Evolutionary conservation across 2,113 vertebrate species (phyloP).

Genomic region (Mormyrus iriodes): DNA sequence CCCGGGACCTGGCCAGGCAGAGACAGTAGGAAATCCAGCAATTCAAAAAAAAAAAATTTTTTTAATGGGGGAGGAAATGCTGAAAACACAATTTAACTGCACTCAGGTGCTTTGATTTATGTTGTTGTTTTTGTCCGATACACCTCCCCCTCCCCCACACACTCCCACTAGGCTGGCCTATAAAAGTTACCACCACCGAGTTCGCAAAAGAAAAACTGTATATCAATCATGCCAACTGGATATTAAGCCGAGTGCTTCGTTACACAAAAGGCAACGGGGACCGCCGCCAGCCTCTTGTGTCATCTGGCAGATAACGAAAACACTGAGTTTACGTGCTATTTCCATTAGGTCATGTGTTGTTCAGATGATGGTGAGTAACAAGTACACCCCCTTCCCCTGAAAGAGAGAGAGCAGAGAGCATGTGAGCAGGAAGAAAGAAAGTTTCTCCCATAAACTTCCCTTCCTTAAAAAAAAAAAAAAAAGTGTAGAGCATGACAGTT

Average conservation of each 20-base stretch:
- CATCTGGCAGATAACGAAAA: constrained; percentile 51
- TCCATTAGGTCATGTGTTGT: constrained; percentile 58
- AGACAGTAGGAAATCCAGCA: constrained; percentile 36
- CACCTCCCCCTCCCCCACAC: constrained; percentile 34
- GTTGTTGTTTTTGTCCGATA: constrained; percentile 50
- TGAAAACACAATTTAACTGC: constrained; percentile 46
- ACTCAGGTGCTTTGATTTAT: constrained; percentile 37
- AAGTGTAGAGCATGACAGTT: constrained; percentile 36
- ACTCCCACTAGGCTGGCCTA: constrained; percentile 43
- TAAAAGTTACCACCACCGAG: constrained; percentile 53
- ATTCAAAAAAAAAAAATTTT: constrained; percentile 34
- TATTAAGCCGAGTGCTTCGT: constrained; percentile 7
- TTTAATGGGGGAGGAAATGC: constrained; percentile 40
- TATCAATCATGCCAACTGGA: constrained; percentile 47
- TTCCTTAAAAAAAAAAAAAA: constrained; percentile 25
- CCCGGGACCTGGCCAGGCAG: background rate
- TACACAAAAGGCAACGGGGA: constrained; percentile 18
- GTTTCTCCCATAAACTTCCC: constrained; percentile 34
- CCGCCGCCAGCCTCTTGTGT: constrained; percentile 13
- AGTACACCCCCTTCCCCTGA: constrained; percentile 25
- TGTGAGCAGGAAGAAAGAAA: background rate
- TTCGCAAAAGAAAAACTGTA: constrained; percentile 49
- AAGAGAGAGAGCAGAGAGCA: constrained; percentile 20
- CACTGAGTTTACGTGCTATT: constrained; percentile 36
- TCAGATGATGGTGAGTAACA: constrained; percentile 28